Conservation (phyloP, 2,888 invertebrate species). For the Laothoe populi region DNA sequence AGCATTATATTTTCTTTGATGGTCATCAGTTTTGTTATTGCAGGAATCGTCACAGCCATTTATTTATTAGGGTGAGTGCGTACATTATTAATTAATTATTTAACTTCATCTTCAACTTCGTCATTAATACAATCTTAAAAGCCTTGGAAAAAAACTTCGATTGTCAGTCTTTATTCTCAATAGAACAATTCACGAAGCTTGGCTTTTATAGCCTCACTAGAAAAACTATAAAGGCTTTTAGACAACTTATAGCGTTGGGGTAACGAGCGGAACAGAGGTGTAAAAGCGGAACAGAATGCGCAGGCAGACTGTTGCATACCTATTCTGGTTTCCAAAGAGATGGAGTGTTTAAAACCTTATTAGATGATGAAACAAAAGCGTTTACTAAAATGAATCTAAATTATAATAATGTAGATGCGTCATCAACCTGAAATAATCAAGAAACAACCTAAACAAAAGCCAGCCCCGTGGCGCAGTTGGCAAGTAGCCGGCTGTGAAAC, state of each 20-base stretch:
- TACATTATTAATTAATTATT: not conserved
- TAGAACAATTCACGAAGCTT: conserved; percentile 18
- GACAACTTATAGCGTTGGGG: conserved; percentile 8
- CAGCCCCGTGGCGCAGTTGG: no score
- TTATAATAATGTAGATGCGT: no score
- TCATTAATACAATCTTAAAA: not conserved
- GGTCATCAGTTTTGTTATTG: conserved; percentile 94
- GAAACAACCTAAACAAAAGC: no score
- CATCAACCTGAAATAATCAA: no score
- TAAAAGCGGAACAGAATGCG: conserved; percentile 16
- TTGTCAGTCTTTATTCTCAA: conserved; percentile 4
- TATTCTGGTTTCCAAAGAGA: not conserved
- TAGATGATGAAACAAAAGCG: not conserved
- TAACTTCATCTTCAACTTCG: conserved; percentile 4
- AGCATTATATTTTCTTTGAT: conserved; percentile 94
- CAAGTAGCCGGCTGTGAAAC: no score
- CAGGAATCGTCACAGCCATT: conserved; percentile 94
- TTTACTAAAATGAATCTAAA: not conserved
- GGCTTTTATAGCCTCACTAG: conserved; percentile 10
- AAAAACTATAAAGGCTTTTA: conserved; percentile 23
- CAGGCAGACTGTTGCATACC: conserved; percentile 6
- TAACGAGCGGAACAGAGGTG: conserved; percentile 15
- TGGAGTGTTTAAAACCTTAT: not conserved
- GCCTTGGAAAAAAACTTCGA: not conserved
- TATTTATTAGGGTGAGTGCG: conserved; percentile 91